These are phyloP conservation scores for Phortica magna DNA, from an alignment of 2,888 invertebrate species.

Conservation along the genomic window DNA sequence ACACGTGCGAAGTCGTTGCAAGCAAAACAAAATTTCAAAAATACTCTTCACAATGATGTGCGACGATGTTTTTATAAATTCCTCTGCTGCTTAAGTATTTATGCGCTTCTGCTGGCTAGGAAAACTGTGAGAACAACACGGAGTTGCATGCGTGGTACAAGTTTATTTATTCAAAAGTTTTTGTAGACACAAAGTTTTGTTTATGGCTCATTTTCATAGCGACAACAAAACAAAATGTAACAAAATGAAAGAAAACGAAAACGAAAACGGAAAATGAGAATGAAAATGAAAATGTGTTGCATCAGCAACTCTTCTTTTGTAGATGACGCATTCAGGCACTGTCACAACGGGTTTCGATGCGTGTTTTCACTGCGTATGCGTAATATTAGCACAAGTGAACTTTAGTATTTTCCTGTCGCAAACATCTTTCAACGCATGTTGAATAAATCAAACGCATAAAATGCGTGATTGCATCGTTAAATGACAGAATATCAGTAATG, in stretches of 20 bases:
- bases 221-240: neutral
- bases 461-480: slow-evolving; percentile 18
- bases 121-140: neutral
- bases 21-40: neutral
- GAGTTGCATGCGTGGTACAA: neutral
- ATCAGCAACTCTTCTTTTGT: neutral
- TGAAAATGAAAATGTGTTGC: neutral
- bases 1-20: neutral
- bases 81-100: neutral
- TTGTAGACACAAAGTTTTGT: neutral
- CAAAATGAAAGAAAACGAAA: neutral
- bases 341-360: neutral
- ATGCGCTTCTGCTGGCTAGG: neutral
- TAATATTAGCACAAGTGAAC: slow-evolving; percentile 15
- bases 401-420: neutral
- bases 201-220: neutral
- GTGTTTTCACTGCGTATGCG: slow-evolving; percentile 24
- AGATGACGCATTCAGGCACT: neutral
- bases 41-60: neutral
- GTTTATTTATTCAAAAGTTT: slow-evolving; percentile 1
- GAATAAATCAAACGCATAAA: slow-evolving; percentile 42
- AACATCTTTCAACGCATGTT: neutral
- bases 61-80: neutral
- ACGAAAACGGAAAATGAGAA: neutral
- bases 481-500: no score